phyloP scores from a whole-genome alignment of 2,113 vertebrate genomes.

The Scalopus aquaticus region DNA sequence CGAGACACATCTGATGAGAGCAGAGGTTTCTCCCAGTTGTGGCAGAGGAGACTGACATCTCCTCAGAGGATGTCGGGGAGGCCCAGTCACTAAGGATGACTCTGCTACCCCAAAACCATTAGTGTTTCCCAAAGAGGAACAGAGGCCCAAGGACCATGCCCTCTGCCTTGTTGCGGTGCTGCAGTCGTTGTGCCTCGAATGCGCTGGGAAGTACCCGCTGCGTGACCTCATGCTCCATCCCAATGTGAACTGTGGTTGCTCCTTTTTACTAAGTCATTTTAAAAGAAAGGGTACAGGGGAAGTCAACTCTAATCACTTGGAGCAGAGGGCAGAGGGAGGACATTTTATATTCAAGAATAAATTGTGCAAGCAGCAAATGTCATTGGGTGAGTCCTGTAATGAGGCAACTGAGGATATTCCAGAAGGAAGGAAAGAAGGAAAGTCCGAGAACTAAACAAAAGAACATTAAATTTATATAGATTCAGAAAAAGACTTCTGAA shows the following conservation, averaged over 20 bases:
- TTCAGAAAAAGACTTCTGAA: conserved; percentile 23
- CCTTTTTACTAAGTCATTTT: not conserved
- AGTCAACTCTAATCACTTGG: conserved; percentile 36
- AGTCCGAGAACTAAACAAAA: not conserved
- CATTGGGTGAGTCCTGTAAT: not conserved
- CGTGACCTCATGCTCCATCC: not conserved
- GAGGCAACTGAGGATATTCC: conserved; percentile 39
- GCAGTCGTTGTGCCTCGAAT: not conserved
- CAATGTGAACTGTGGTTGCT: not conserved
- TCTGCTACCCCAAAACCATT: conserved; percentile 43
- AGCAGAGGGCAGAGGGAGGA: not conserved
- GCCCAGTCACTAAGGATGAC: not conserved
- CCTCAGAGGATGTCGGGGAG: not conserved
- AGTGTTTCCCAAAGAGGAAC: conserved; percentile 37
- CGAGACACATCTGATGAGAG: not conserved
- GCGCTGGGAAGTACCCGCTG: not conserved
- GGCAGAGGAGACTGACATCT: not conserved
- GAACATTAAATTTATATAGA: not conserved
- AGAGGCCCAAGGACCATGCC: not conserved
- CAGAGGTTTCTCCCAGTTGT: not conserved
- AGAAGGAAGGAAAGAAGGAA: not conserved
- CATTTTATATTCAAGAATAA: conserved; percentile 56
- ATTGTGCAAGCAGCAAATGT: conserved; percentile 52
- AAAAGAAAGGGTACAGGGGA: not conserved
- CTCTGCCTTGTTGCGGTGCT: not conserved